phyloP scores from a whole-genome alignment of 2,113 vertebrate species.

The Cyphomyrus discorhynchus region DNA sequence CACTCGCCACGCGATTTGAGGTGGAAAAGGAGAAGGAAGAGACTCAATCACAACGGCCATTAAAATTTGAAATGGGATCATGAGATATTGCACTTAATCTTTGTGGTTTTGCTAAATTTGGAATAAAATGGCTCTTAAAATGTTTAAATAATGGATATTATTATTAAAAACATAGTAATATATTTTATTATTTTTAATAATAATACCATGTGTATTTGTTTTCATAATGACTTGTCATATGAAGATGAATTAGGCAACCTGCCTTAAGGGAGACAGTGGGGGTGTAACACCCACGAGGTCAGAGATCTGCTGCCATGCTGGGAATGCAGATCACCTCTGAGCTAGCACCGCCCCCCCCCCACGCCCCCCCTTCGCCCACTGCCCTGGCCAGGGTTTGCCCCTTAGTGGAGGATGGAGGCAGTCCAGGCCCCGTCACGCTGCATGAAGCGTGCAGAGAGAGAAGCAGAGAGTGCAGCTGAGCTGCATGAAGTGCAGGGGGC shows the following conservation, averaged over 20 bases:
- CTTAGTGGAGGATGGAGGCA: not conserved
- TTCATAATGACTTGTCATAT: not conserved
- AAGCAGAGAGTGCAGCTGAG: not conserved
- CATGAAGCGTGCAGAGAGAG: not conserved
- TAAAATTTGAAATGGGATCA: not conserved
- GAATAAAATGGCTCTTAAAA: not conserved
- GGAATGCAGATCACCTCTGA: not conserved
- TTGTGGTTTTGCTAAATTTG: not conserved
- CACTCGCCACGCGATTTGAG: not conserved
- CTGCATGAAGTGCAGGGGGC: constrained; percentile 1
- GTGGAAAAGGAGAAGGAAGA: not conserved
- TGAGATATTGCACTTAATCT: constrained; percentile 1
- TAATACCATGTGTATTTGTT: not conserved
- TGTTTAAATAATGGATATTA: constrained; percentile 6
- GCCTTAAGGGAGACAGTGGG: not conserved
- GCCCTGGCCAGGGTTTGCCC: not conserved
- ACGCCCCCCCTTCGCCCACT: no score
- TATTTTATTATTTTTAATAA: constrained; percentile 4
- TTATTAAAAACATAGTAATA: constrained; percentile 5
- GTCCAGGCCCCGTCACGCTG: not conserved
- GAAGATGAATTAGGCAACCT: not conserved
- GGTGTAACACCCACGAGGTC: not conserved
- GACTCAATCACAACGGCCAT: not conserved
- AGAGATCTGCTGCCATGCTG: not conserved
- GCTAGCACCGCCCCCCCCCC: not conserved